Base-by-base conservation (phyloP, 2,797 vertebrate genomes). In the Microtus obscurus region DNA sequence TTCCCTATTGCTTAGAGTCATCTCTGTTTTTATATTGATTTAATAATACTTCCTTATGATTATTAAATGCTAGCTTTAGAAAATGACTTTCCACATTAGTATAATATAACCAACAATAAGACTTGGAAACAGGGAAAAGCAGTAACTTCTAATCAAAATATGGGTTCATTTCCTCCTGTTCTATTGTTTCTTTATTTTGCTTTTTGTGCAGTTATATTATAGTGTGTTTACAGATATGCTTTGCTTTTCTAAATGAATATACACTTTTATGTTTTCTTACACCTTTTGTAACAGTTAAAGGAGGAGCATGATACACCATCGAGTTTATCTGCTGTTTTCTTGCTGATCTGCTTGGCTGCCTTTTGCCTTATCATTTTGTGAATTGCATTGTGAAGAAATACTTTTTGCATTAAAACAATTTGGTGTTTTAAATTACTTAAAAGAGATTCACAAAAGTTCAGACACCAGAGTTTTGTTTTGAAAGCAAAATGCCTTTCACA, bases 281-380 rank as follows among this genome's bases (percentile, higher is more conserved):
- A 63, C 23, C 25, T 90, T 96, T 96, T 79, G 25, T 79, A 87
- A 21, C 3, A 65, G 63, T 86, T 88, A 65, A 59, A 83, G 48
- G 34, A 63, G 34, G 27, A 56, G 4, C 1, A 25, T 51, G 27
- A 31, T 63, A 23, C 25, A 2, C 51, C 27, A 43, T 74, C 59
- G 40, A 85, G 16, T 17, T 19, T 63, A 23, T 78, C 63, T 93
- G 48, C 78, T 27, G 31, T 79, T 83, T 91, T 63, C 37, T 93
- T 61, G 48, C 56, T 96, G 51, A 56, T 69, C 17, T 7, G 83
- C 77, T 48, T 71, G 51, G 27, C 76, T 93, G 83, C 27, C 76
- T 94, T 95, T 80, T 56, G 67, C 81, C 53, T 96, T 96, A 83
- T 9, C 34, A 69, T 82, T 96, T 89, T 93, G 76, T 81, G 79